Conservation (phyloP, 2,888 invertebrate genomes). For the Clivina fossor region DNA sequence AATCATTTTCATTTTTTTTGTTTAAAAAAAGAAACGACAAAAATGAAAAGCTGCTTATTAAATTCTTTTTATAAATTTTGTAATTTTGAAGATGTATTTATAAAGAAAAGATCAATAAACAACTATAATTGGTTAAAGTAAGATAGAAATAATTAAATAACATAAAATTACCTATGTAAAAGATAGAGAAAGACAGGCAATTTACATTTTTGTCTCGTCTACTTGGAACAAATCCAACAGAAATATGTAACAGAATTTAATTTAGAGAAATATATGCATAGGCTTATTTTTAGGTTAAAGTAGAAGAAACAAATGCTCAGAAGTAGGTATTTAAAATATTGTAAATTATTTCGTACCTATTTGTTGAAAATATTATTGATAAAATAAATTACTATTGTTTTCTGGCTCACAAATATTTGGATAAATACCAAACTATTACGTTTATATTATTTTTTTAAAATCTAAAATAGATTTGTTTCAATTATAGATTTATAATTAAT, state of each 20-base stretch:
- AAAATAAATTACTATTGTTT: background rate
- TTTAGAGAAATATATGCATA: background rate
- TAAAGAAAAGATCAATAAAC: too few species aligned
- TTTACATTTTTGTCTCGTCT: background rate
- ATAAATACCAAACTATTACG: background rate
- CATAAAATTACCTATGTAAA: too few species aligned
- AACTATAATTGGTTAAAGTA: too few species aligned
- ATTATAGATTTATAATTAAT: background rate
- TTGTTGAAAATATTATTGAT: too few species aligned
- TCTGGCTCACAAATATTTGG: background rate
- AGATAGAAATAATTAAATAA: too few species aligned
- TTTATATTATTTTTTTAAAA: too few species aligned
- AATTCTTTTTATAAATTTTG: too few species aligned
- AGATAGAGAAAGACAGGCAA: background rate
- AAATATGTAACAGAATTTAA: constrained; percentile 14
- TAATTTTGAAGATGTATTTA: too few species aligned
- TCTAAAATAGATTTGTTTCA: background rate
- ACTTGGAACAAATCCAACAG: background rate
- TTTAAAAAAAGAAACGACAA: too few species aligned
- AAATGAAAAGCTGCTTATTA: too few species aligned
- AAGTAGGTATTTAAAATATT: too few species aligned
- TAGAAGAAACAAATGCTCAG: background rate
- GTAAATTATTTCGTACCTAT: background rate
- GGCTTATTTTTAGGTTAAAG: background rate
- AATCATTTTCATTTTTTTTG: too few species aligned